Evolutionary conservation across 2,113 vertebrate species (phyloP).

Genomic region (Hippocampus zosterae): DNA sequence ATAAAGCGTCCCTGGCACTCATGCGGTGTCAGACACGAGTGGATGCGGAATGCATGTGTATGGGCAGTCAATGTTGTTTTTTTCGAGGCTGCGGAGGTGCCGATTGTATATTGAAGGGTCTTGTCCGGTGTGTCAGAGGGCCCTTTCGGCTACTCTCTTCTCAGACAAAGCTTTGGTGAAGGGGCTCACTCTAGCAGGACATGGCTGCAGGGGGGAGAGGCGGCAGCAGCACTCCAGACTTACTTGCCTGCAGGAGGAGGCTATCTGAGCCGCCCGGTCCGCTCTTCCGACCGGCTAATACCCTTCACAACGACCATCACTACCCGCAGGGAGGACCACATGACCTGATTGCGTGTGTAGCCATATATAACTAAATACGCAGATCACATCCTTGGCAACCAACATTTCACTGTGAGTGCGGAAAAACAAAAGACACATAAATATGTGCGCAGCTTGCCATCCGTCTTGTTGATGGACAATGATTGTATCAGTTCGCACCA

Average conservation of each 20-base stretch:
- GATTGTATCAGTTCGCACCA: not conserved
- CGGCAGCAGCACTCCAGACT: conserved; percentile 60
- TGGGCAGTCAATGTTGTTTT: conserved; percentile 28
- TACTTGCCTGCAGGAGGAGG: conserved; percentile 61
- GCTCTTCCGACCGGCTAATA: conserved; percentile 57
- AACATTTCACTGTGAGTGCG: conserved; percentile 23
- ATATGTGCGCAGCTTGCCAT: conserved; percentile 5
- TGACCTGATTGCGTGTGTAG: conserved; percentile 19
- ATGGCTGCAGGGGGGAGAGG: conserved; percentile 61
- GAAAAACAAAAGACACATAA: conserved; percentile 30
- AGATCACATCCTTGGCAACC: conserved; percentile 18
- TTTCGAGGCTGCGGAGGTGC: conserved; percentile 53
- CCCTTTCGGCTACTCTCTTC: conserved; percentile 71
- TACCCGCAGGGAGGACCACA: not conserved
- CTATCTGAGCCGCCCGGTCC: conserved; percentile 62
- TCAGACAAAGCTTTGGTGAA: conserved; percentile 71
- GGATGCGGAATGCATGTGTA: conserved; percentile 27
- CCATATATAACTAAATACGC: conserved; percentile 39
- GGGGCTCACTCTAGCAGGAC: conserved; percentile 72
- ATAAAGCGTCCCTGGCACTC: conserved; percentile 67
- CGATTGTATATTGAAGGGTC: conserved; percentile 66
- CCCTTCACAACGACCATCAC: conserved; percentile 37
- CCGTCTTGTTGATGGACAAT: not conserved
- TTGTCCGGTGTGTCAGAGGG: conserved; percentile 70
- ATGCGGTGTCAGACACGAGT: conserved; percentile 52